These are phyloP conservation scores for Orius laevigatus DNA, from an alignment of 1,140 invertebrate genomes.

Conservation along the genomic window DNA sequence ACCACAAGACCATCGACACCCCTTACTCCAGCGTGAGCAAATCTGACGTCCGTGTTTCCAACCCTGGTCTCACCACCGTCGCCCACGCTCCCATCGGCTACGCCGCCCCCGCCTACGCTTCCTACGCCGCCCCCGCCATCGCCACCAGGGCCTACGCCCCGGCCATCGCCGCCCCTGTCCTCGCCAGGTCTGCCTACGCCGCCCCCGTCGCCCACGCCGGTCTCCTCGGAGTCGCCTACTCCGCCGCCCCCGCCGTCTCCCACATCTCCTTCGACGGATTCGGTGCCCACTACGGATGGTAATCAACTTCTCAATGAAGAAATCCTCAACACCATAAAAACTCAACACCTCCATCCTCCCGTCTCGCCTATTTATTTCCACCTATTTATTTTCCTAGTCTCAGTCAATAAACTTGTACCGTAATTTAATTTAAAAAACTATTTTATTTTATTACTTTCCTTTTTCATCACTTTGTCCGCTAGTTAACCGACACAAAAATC, in stretches of 20 bases:
- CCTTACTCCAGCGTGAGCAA: conserved; percentile 26
- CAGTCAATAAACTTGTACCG: too few species aligned
- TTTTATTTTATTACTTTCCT: too few species aligned
- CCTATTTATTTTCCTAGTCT: too few species aligned
- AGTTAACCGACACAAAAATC: too few species aligned
- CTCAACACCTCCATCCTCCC: too few species aligned
- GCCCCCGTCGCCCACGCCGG: conserved; percentile 15
- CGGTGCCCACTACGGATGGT: conserved; percentile 23
- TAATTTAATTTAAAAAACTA: too few species aligned
- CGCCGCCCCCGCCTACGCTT: conserved; percentile 17
- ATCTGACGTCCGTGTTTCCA: conserved; percentile 27
- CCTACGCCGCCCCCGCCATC: conserved; percentile 17
- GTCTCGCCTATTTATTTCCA: too few species aligned
- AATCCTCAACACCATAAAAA: too few species aligned
- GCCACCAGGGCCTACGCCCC: conserved; percentile 16
- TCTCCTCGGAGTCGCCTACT: conserved; percentile 20
- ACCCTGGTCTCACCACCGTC: conserved; percentile 23
- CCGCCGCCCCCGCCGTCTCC: conserved; percentile 21
- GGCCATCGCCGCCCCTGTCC: conserved; percentile 14
- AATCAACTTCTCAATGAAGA: conserved; percentile 10
- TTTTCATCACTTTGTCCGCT: too few species aligned
- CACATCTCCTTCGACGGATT: conserved; percentile 21
- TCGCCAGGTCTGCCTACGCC: conserved; percentile 9
- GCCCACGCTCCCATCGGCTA: conserved; percentile 14
- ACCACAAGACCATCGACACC: conserved; percentile 26